A percentile compares a stretch with the other conserved stretches of the same genome.
These are phyloP conservation scores for Acleris holmiana DNA, from an alignment of 2,888 invertebrate species.

Conservation along the genomic window DNA sequence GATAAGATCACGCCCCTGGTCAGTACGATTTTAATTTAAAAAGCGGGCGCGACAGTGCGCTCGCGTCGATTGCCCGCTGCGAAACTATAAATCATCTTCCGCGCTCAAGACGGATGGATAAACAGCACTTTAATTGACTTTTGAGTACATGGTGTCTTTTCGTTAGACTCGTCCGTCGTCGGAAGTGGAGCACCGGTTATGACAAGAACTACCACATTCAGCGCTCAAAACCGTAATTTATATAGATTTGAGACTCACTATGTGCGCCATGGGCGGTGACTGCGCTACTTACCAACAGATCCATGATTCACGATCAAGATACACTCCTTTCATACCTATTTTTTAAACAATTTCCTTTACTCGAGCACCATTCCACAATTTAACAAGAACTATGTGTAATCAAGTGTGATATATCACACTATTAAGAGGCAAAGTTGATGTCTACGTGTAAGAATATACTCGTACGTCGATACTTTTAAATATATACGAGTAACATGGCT, in stretches of 20 bases:
- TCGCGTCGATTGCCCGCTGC: slow-evolving; percentile 74
- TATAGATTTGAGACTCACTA: too few species aligned
- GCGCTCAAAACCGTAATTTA: too few species aligned
- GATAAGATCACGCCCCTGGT: slow-evolving; percentile 80
- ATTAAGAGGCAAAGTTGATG: slow-evolving; percentile 22
- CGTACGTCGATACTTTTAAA: slow-evolving; percentile 23
- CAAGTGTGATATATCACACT: slow-evolving; percentile 34
- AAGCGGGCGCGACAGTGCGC: slow-evolving; percentile 76
- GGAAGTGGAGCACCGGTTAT: slow-evolving; percentile 61
- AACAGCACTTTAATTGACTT: slow-evolving; percentile 82
- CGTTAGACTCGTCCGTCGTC: slow-evolving; percentile 57
- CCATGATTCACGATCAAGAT: slow-evolving; percentile 35
- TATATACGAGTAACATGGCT: slow-evolving; percentile 26
- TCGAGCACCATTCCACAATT: slow-evolving; percentile 26
- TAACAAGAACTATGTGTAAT: slow-evolving; percentile 25
- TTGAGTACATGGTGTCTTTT: slow-evolving; percentile 74
- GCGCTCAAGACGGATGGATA: slow-evolving; percentile 67
- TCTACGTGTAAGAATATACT: slow-evolving; percentile 27
- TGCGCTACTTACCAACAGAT: background rate
- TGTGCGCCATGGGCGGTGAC: too few species aligned
- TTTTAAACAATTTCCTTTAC: slow-evolving; percentile 36
- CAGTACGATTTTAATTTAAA: slow-evolving; percentile 81
- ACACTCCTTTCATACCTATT: slow-evolving; percentile 24
- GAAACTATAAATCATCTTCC: slow-evolving; percentile 82
- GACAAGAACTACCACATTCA: slow-evolving; percentile 9